phyloP scores from a whole-genome alignment of 2,888 invertebrate species.

The Agrotis exclamationis region DNA sequence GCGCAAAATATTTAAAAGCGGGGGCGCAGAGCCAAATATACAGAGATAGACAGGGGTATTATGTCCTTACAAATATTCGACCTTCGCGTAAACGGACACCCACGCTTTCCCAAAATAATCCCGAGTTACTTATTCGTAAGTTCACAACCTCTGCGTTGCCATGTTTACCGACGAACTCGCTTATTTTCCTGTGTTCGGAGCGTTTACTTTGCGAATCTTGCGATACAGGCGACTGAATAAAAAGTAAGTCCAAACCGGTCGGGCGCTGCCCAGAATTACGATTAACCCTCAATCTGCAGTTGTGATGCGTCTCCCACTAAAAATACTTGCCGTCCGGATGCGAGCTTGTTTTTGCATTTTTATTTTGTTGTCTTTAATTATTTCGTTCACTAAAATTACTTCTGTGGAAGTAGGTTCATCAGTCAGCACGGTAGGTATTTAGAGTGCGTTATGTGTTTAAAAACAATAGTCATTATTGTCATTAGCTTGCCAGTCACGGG shows the following conservation, averaged over 20 bases:
- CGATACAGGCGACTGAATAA: constrained; percentile 69
- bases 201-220: constrained; percentile 77
- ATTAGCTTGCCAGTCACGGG: constrained; percentile 76
- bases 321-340: constrained; percentile 71
- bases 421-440: constrained; percentile 57
- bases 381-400: constrained; percentile 60
- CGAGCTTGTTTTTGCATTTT: constrained; percentile 55
- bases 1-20: constrained; percentile 76
- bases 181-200: constrained; percentile 72
- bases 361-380: constrained; percentile 60
- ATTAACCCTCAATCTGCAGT: constrained; percentile 83
- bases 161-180: constrained; percentile 50
- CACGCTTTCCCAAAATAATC: constrained; percentile 67
- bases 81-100: constrained; percentile 69
- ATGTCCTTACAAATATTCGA: constrained; percentile 71
- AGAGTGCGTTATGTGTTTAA: constrained; percentile 62
- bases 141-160: constrained; percentile 58
- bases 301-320: constrained; percentile 78
- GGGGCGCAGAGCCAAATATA: constrained; percentile 74
- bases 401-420: constrained; percentile 57
- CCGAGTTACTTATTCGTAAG: constrained; percentile 54
- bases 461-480: constrained; percentile 76
- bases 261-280: constrained; percentile 83
- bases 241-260: constrained; percentile 84
- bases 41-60: constrained; percentile 69